These are phyloP conservation scores for Chrysochloris asiatica DNA, from an alignment of 2,113 vertebrate genomes.

Conservation along the genomic window DNA sequence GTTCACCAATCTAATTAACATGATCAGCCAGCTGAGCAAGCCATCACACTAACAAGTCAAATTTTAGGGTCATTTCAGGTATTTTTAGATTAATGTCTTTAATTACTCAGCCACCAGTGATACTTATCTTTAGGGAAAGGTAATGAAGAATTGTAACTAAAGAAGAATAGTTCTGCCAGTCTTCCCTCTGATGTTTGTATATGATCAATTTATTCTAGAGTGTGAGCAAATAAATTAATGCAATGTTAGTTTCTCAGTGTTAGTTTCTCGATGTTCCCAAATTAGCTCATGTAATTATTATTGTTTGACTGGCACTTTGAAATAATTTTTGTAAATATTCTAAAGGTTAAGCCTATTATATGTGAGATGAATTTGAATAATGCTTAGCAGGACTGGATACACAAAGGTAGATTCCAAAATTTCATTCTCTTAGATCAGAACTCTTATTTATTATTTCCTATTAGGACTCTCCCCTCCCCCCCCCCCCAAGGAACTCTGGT, in stretches of 20 bases:
- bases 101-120: conserved; percentile 56
- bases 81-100: conserved; percentile 71
- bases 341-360: neutral
- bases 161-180: conserved; percentile 45
- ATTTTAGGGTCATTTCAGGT: conserved; percentile 55
- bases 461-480: neutral
- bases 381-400: neutral
- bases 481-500: too few species aligned
- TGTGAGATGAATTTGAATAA: neutral
- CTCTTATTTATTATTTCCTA: neutral
- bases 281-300: neutral
- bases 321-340: conserved; percentile 9
- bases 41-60: conserved; percentile 25
- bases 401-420: neutral
- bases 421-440: neutral
- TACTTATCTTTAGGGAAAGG: conserved; percentile 55
- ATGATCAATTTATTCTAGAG: conserved; percentile 30
- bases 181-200: neutral
- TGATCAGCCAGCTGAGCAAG: conserved; percentile 60
- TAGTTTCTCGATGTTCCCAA: too few species aligned
- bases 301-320: neutral
- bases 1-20: conserved; percentile 71
- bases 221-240: conserved; percentile 39
- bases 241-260: neutral
- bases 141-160: conserved; percentile 60